These are phyloP conservation scores for Gymnoscopelus microlampas DNA, from an alignment of 2,797 vertebrate species.

Conservation along the genomic window DNA sequence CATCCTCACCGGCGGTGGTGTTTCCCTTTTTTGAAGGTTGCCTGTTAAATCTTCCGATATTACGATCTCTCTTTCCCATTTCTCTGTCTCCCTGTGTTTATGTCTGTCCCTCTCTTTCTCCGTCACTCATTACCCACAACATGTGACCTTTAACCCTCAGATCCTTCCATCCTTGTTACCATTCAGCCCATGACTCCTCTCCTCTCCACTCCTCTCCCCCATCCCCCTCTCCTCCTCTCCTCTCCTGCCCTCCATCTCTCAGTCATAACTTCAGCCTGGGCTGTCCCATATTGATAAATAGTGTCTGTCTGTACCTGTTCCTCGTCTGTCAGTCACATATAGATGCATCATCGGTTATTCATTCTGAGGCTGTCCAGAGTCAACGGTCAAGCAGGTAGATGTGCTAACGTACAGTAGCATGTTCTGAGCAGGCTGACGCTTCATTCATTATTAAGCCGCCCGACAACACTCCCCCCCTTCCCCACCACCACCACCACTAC, in stretches of 20 bases:
- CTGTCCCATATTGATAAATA: constrained; percentile 40
- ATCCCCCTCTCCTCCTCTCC: neutral
- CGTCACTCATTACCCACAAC: constrained; percentile 21
- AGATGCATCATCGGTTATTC: constrained; percentile 15
- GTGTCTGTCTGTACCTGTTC: constrained; percentile 22
- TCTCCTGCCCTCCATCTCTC: constrained; percentile 30
- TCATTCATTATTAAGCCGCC: constrained; percentile 76
- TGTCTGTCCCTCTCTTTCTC: constrained; percentile 4
- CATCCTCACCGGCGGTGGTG: neutral
- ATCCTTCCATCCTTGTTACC: constrained; percentile 14
- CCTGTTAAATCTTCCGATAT: neutral
- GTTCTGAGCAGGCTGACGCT: constrained; percentile 49
- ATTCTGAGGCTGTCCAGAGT: constrained; percentile 13
- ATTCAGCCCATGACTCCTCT: constrained; percentile 34
- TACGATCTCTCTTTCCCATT: neutral
- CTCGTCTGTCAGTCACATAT: constrained; percentile 16
- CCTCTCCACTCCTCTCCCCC: constrained; percentile 23
- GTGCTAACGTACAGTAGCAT: constrained; percentile 24
- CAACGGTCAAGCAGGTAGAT: constrained; percentile 33
- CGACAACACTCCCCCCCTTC: constrained; percentile 28
- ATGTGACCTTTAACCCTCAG: constrained; percentile 32
- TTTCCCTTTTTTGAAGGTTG: too few relatives aligned
- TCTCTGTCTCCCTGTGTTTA: constrained; percentile 2
- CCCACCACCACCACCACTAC: constrained; percentile 5
- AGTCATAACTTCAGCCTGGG: constrained; percentile 67